Percentiles rank a stretch among this genome's conserved stretches.
These are phyloP conservation scores for Chrysolina americana DNA, from an alignment of 2,888 invertebrate species.

Conservation along the genomic window DNA sequence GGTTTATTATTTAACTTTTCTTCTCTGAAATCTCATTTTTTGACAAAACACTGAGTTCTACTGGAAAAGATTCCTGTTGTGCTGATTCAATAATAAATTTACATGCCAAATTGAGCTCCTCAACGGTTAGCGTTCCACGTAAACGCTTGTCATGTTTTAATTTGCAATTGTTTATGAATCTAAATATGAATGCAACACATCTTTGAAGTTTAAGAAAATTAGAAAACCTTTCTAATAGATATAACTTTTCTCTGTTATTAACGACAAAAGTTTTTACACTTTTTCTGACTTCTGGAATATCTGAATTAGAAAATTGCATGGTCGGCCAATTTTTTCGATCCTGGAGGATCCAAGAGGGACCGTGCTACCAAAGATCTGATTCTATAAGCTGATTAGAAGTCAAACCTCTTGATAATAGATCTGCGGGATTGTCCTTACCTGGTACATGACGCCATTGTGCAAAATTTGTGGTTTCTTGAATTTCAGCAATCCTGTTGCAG, in stretches of 20 bases:
- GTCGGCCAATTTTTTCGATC: background rate
- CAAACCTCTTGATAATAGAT: conserved; percentile 37
- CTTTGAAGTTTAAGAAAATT: no score
- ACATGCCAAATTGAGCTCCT: background rate
- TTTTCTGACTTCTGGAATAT: background rate
- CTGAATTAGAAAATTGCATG: background rate
- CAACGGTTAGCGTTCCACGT: no score
- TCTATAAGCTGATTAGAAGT: conserved; percentile 3
- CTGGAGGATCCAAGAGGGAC: conserved; percentile 35
- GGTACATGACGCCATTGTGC: conserved; percentile 39
- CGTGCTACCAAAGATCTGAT: conserved; percentile 40
- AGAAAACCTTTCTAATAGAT: no score
- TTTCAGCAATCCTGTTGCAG: conserved; percentile 40
- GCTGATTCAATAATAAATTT: background rate
- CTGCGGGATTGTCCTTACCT: conserved; percentile 39
- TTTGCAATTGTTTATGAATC: no score
- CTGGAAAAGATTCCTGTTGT: background rate
- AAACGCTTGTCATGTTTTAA: no score
- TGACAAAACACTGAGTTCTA: background rate
- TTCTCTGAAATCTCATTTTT: no score
- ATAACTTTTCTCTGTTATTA: no score
- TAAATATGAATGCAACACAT: no score
- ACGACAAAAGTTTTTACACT: background rate
- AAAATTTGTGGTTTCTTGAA: conserved; percentile 35
- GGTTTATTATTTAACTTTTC: conserved; percentile 14